Percentiles rank a stretch among this genome's conserved stretches.
Conservation (phyloP, 1,140 invertebrate genomes). For the Drosophila teissieri region DNA sequence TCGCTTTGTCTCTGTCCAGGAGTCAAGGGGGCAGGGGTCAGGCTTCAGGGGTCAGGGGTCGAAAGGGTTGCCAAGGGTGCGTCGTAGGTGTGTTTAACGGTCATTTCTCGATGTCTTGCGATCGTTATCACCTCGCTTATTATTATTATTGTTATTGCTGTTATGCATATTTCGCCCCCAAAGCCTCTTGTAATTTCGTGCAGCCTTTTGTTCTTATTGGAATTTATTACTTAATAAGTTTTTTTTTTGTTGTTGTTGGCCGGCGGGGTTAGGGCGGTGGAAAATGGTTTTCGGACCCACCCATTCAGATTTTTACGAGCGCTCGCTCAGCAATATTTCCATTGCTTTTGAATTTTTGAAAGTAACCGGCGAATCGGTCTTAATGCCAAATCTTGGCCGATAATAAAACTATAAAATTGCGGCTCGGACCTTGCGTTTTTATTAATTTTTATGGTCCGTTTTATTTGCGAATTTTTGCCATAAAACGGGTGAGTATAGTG, state of each 20-base stretch:
- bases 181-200: slow-evolving; percentile 31
- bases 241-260: slow-evolving; percentile 47
- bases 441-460: slow-evolving; percentile 77
- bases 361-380: slow-evolving; percentile 35
- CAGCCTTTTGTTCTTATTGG: slow-evolving; percentile 71
- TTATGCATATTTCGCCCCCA: slow-evolving; percentile 53
- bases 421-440: slow-evolving; percentile 45
- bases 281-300: slow-evolving; percentile 50
- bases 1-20: slow-evolving; percentile 53
- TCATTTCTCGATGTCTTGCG: slow-evolving; percentile 81
- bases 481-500: slow-evolving; percentile 68
- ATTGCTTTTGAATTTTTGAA: slow-evolving; percentile 60
- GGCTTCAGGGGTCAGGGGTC: slow-evolving; percentile 8
- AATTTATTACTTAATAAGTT: slow-evolving; percentile 83
- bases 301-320: slow-evolving; percentile 65
- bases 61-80: slow-evolving; percentile 62
- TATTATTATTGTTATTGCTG: slow-evolving; percentile 71
- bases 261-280: not conserved
- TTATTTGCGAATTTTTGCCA: slow-evolving; percentile 63
- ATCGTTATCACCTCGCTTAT: slow-evolving; percentile 75
- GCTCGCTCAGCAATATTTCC: slow-evolving; percentile 66
- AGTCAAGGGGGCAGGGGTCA: slow-evolving; percentile 28
- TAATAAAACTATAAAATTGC: slow-evolving; percentile 79
- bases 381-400: slow-evolving; percentile 49
- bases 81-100: slow-evolving; percentile 79